Base-by-base conservation (phyloP, 2,113 vertebrate species). In the Hippolais icterina region DNA sequence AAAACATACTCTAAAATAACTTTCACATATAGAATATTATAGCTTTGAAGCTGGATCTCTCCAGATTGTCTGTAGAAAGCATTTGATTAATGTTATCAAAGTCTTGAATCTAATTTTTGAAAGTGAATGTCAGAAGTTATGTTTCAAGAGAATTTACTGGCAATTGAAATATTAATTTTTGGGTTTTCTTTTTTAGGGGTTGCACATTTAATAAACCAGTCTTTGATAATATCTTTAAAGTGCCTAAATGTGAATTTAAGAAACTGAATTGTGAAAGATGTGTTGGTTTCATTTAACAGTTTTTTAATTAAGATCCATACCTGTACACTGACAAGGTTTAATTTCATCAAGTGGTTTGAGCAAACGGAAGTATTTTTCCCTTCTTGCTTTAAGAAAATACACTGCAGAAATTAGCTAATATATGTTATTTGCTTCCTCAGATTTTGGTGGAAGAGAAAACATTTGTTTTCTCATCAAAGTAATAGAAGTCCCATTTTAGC, bases 101-200 rank as follows among this genome's bases (percentile, higher is more conserved):
- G 11, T 66, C 29, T 66, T 63, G 11, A 49, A 22, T 69, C 9
- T 72, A 21, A 33, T 56, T 82, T 82, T 84, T 86, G 25, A 66
- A 70, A 76, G 18, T 24, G 3, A 52, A 44, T 53, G 11, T 41
- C 46, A 70, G 25, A 44, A 90, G 6, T 37, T 33, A 37, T 3
- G 6, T 69, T 90, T 68, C 23, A 83, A 72, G 28, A 56, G 4
- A 74, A 91, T 75, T 84, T 68, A 31, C 19, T 56, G 31, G 39
- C 15, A 85, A 82, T 52, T 68, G 9, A 71, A 47, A 57, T 42
- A 57, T 4, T 57, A 50, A 13, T 11, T 6, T 28, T 76, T 54
- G 5, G 1, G 0, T 0, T 37, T 0, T 46, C 65, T 71, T 76
- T 37, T 72, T 14, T 27, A 61, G 23, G 11, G 4, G 1, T 35